These are phyloP conservation scores for Orycteropus afer DNA, from an alignment of 2,113 vertebrate species.

Conservation along the genomic window DNA sequence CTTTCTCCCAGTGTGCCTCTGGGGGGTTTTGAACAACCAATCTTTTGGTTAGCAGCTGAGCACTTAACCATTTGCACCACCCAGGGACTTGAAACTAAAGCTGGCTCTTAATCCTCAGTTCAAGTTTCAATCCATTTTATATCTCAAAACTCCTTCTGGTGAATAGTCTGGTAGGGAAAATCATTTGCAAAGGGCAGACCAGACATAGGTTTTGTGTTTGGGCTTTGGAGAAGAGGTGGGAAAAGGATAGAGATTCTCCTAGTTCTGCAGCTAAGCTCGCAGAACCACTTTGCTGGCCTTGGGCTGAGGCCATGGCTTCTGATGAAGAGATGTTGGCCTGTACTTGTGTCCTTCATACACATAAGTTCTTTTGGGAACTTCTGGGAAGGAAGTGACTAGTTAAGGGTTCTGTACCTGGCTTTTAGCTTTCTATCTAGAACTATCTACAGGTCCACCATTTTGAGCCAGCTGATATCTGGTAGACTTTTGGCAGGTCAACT, in stretches of 20 bases:
- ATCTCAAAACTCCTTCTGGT: not conserved
- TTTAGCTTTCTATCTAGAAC: not conserved
- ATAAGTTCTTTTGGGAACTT: not conserved
- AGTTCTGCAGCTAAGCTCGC: no score
- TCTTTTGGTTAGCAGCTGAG: not conserved
- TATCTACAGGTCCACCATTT: not conserved
- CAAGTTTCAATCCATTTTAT: not conserved
- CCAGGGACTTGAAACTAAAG: not conserved
- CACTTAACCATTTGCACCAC: no score
- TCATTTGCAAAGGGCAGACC: not conserved
- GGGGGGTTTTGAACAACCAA: not conserved
- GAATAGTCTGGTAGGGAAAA: not conserved
- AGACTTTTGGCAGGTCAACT: not conserved
- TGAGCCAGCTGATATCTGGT: not conserved
- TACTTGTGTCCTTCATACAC: not conserved
- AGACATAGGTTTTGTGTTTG: not conserved
- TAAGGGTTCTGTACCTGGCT: not conserved
- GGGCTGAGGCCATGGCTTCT: not conserved
- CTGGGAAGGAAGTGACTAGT: not conserved
- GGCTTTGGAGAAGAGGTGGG: not conserved
- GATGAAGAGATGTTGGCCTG: not conserved
- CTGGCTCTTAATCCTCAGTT: not conserved
- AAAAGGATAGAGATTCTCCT: not conserved
- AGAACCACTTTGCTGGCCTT: not conserved
- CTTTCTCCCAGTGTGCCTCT: not conserved